These are phyloP conservation scores for Enteromius trimaculatus DNA, from an alignment of 2,797 vertebrate genomes.

Conservation along the genomic window DNA sequence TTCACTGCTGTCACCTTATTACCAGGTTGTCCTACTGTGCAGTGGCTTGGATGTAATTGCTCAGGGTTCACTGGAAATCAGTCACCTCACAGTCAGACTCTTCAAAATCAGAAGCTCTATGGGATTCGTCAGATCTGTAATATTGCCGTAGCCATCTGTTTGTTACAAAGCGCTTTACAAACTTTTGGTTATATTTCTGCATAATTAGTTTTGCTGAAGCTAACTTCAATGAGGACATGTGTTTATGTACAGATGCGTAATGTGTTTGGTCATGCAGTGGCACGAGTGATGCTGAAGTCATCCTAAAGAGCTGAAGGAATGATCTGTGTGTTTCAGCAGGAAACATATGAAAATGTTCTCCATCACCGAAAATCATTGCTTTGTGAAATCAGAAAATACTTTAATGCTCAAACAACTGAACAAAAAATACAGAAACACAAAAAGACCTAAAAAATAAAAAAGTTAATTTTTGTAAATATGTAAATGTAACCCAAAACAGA, in stretches of 20 bases:
- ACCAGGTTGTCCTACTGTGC: not conserved
- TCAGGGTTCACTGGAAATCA: slow-evolving; percentile 12
- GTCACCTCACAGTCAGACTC: slow-evolving; percentile 17
- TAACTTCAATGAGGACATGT: slow-evolving; percentile 31
- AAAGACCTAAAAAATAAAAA: not conserved
- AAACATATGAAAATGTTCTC: not conserved
- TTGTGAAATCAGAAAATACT: not conserved
- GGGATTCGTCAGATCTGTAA: slow-evolving; percentile 26
- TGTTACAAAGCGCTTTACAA: not conserved
- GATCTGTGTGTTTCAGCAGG: not conserved
- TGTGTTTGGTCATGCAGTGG: slow-evolving; percentile 21
- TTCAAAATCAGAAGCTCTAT: slow-evolving; percentile 10
- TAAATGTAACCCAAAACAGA: no score
- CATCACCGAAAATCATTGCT: not conserved
- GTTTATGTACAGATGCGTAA: slow-evolving; percentile 33
- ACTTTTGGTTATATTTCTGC: slow-evolving; percentile 13
- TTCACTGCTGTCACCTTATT: slow-evolving; percentile 22
- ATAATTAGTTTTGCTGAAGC: slow-evolving; percentile 13
- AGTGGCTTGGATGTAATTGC: slow-evolving; percentile 9
- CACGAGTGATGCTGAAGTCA: slow-evolving; percentile 26
- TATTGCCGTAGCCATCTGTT: not conserved
- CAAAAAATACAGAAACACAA: not conserved
- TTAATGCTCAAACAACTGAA: not conserved
- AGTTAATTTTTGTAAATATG: no score
- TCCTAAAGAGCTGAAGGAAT: slow-evolving; percentile 18